These are phyloP conservation scores for Thamnophis elegans DNA, from an alignment of 2,797 vertebrate genomes.

Conservation along the genomic window DNA sequence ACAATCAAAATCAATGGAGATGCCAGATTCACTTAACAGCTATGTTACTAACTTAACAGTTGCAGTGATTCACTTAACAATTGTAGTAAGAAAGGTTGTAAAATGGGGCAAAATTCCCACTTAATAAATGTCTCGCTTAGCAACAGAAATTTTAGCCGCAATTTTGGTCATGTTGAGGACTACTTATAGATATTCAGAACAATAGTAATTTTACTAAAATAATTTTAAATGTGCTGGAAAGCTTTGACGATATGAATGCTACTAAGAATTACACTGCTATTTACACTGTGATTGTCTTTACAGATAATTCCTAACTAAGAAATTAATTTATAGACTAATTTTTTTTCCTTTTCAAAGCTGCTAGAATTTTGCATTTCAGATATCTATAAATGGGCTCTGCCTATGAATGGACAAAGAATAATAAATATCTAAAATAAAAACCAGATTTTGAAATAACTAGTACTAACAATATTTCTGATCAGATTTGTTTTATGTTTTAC, in stretches of 20 bases:
- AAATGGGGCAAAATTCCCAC: too few species aligned
- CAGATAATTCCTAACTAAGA: not conserved
- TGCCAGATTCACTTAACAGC: too few species aligned
- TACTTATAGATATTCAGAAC: not conserved
- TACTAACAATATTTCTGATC: not conserved
- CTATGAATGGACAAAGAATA: not conserved
- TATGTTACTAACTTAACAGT: too few species aligned
- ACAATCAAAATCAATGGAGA: too few species aligned
- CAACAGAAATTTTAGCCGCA: too few species aligned
- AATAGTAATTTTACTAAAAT: not conserved
- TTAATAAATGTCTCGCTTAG: too few species aligned
- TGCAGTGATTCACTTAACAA: too few species aligned
- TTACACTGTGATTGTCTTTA: not conserved
- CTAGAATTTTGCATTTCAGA: not conserved
- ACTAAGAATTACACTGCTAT: not conserved
- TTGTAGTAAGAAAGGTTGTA: too few species aligned
- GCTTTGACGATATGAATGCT: not conserved
- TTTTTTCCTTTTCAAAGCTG: not conserved
- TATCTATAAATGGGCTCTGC: not conserved
- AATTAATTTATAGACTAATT: not conserved
- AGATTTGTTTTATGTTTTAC: slow-evolving; percentile 33
- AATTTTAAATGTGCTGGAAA: not conserved
- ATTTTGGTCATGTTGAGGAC: too few species aligned
- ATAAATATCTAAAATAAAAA: slow-evolving; percentile 22
- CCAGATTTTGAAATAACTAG: not conserved